Percentiles rank a stretch among this genome's conserved stretches.
Conservation (phyloP, 2,113 vertebrate genomes). For the Axis porcinus region DNA sequence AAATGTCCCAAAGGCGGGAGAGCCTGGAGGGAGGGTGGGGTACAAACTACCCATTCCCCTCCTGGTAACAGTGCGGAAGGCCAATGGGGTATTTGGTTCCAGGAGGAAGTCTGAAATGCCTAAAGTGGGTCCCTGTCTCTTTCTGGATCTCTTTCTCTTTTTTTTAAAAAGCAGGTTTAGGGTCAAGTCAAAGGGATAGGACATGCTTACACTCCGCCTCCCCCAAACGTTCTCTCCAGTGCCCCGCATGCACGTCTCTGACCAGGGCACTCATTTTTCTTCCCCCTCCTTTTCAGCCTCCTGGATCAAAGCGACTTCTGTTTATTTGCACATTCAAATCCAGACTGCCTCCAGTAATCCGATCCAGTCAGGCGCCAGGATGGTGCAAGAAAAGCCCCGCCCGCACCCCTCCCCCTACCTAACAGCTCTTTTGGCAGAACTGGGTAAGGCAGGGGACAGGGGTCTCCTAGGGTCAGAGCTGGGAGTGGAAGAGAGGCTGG, state of each 20-base stretch:
- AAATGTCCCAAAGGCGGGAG: background rate
- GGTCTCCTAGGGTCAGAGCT: constrained; percentile 37
- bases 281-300: constrained; percentile 34
- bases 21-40: background rate
- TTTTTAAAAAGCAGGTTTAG: background rate
- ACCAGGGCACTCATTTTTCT: constrained; percentile 19
- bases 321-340: constrained; percentile 78
- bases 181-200: background rate
- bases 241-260: constrained; percentile 5
- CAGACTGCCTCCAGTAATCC: constrained; percentile 4
- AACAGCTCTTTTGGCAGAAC: background rate
- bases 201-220: background rate
- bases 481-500: background rate
- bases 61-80: background rate
- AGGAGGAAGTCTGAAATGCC: background rate
- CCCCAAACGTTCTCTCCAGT: background rate
- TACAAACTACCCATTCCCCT: background rate
- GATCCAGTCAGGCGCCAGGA: constrained; percentile 36
- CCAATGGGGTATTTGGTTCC: background rate
- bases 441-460: background rate
- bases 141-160: background rate
- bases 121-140: background rate
- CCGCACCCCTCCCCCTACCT: background rate
- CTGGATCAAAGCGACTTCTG: constrained; percentile 70
- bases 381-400: background rate